These are phyloP conservation scores for Spisula solida DNA, from an alignment of 2,888 invertebrate genomes.

Conservation along the genomic window DNA sequence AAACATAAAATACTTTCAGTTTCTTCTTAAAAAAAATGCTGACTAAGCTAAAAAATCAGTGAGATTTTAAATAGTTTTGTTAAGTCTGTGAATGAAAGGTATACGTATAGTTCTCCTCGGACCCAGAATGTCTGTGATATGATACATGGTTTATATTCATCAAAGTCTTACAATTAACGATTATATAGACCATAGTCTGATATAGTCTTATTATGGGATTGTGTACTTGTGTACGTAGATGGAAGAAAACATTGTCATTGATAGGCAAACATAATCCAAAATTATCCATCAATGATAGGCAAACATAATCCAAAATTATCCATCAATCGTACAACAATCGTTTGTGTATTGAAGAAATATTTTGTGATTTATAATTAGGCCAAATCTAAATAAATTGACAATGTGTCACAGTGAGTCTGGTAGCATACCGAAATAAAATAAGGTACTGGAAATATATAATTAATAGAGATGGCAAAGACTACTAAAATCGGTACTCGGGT, in stretches of 20 bases:
- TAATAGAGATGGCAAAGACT: too few relatives aligned
- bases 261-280: conserved; percentile 16
- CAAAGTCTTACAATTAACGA: neutral
- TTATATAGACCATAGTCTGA: neutral
- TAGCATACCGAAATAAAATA: too few relatives aligned
- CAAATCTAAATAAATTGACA: too few relatives aligned
- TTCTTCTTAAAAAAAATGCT: neutral
- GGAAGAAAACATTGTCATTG: neutral
- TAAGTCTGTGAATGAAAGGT: neutral
- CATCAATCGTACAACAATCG: neutral
- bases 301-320: conserved; percentile 26
- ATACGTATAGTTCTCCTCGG: neutral
- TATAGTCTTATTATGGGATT: neutral
- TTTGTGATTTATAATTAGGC: neutral
- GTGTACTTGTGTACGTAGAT: neutral
- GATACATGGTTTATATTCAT: conserved; percentile 10
- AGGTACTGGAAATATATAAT: too few relatives aligned
- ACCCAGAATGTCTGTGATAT: neutral
- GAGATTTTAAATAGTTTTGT: neutral
- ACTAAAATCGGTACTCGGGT: too few relatives aligned
- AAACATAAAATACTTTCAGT: too few relatives aligned
- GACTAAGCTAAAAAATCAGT: neutral
- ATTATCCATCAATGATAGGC: neutral
- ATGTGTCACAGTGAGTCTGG: too few relatives aligned
- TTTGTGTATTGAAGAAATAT: neutral